Evolutionary conservation across 2,888 invertebrate species (phyloP).

Genomic region (Diarsia brunnea): DNA sequence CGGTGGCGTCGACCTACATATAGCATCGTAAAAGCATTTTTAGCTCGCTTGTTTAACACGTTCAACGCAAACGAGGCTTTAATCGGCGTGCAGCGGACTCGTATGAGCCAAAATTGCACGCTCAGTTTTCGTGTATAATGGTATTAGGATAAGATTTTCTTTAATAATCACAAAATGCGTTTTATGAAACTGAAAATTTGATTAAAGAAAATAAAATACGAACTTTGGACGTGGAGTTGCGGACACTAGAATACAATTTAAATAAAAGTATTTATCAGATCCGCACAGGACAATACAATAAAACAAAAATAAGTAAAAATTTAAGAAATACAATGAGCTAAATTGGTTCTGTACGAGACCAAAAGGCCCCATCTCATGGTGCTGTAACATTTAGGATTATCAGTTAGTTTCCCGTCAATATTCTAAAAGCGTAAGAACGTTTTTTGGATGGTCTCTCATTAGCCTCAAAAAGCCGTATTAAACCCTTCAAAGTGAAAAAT

Average conservation of each 20-base stretch:
- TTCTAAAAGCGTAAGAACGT: background rate
- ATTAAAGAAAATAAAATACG: no score
- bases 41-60: slow-evolving; percentile 52
- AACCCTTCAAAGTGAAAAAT: background rate
- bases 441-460: background rate
- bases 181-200: no score
- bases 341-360: no score
- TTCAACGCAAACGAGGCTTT: slow-evolving; percentile 31
- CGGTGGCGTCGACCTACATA: slow-evolving; percentile 30
- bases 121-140: slow-evolving; percentile 30
- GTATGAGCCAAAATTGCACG: slow-evolving; percentile 31
- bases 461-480: background rate
- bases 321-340: no score
- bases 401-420: background rate
- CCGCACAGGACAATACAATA: no score
- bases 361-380: background rate
- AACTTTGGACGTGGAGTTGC: no score
- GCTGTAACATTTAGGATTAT: background rate
- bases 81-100: slow-evolving; percentile 28
- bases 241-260: no score
- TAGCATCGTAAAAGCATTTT: slow-evolving; percentile 56
- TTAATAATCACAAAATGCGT: background rate
- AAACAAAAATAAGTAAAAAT: no score
- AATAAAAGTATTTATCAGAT: no score
- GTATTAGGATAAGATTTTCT: slow-evolving; percentile 6